These are phyloP conservation scores for Tinamus guttatus DNA, from an alignment of 2,113 vertebrate species.

Conservation along the genomic window DNA sequence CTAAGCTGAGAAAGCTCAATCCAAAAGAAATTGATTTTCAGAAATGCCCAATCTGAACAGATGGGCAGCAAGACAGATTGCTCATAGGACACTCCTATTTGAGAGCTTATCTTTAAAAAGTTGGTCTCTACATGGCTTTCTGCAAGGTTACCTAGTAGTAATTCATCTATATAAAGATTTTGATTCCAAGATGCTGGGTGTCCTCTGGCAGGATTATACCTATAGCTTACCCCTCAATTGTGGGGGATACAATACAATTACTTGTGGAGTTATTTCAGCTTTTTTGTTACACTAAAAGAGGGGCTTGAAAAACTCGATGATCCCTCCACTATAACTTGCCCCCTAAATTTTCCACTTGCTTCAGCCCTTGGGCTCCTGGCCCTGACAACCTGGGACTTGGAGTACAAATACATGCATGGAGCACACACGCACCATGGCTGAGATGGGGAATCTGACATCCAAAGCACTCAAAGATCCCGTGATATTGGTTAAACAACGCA, in stretches of 20 bases:
- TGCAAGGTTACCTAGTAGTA: neutral
- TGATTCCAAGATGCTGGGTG: neutral
- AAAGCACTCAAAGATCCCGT: neutral
- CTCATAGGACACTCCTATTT: conserved; percentile 12
- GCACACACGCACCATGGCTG: neutral
- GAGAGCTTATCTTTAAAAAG: conserved; percentile 41
- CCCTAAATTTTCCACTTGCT: neutral
- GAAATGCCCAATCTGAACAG: neutral
- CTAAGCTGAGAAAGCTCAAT: conserved; percentile 4
- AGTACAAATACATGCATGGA: neutral
- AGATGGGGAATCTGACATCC: neutral
- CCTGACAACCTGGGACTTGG: accelerated
- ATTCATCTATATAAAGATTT: neutral
- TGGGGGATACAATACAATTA: neutral
- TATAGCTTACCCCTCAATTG: neutral
- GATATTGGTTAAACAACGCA: neutral
- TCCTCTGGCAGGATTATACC: neutral
- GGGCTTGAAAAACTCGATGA: neutral
- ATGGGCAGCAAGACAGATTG: conserved; percentile 34
- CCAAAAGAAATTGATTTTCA: conserved; percentile 39
- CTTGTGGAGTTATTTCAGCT: neutral
- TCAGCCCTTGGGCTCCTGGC: neutral
- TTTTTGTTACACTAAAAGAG: neutral
- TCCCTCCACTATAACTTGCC: neutral
- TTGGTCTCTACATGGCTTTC: neutral